Evolutionary conservation across 2,113 vertebrate genomes (phyloP), one percentile per base, ranked within the genome.

Genomic region (Thalassoma bifasciatum): DNA sequence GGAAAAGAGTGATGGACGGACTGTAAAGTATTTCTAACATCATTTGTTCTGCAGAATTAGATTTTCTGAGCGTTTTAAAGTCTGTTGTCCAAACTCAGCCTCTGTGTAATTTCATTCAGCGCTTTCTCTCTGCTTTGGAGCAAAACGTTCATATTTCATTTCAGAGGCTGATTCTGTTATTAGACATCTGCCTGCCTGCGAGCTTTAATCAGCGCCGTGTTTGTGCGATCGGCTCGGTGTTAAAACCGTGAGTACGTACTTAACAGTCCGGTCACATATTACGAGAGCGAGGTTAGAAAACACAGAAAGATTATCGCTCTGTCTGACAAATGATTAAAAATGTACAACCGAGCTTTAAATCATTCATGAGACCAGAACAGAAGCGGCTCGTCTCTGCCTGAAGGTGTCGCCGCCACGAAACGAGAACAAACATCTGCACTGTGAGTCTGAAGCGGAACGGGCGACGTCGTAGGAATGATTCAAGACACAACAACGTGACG

Each of bases 61-160:
- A 44, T 63, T 52, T 57, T 60, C n/a, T 19, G 7, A 6, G 1
- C 19, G 24, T 46, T 50, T 66, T 23, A 61, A 16, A 50, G 34
- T 36, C 21, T 51, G 50, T 72, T 65, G 53, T 77, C 6, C 36
- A 49, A 62, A 82, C 54, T 36, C 59, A 60, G 19, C 22, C 40
- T 17, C 51, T 70, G 56, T 83, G 34, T 82, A 58, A 77, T 84
- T 79, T 26, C 42, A 52, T 82, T 74, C 54, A 57, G 9, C 24
- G 49, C 50, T 49, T 42, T 68, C n/a, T n/a, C n/a, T n/a, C n/a
- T n/a, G 21, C n/a, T 65, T 38, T 13, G 42, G 54, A 24, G 34
- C 19, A 66, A 53, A 49, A 24, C 21, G 22, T 62, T 24, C 72
- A 51, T 77, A 69, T 80, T 77, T 76, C 6, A 75, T 77, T 17